A percentile compares a stretch with the other conserved stretches of the same genome.
phyloP scores from a whole-genome alignment of 2,113 vertebrate species.

The Cairina moschata region DNA sequence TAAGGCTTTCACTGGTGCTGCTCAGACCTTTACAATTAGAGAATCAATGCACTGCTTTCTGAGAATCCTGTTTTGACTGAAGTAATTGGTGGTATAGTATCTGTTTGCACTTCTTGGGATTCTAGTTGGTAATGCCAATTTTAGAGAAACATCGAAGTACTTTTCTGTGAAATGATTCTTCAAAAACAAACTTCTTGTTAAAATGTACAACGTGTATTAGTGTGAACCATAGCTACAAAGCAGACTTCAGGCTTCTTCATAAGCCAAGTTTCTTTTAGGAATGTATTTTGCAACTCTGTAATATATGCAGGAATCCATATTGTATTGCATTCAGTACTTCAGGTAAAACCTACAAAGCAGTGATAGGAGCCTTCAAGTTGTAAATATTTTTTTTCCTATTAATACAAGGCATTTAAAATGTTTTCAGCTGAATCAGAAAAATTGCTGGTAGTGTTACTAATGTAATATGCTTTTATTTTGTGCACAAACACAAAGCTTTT shows the following conservation, averaged over 20 bases:
- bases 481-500: conserved; percentile 16
- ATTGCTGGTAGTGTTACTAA: neutral
- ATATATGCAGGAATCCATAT: neutral
- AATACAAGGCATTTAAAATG: neutral
- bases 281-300: neutral
- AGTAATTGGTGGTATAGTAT: neutral
- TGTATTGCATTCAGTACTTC: neutral
- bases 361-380: neutral
- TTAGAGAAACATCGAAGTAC: neutral
- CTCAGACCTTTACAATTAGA: neutral
- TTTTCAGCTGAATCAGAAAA: neutral
- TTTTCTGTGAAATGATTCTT: neutral
- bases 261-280: neutral
- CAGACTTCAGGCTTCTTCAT: neutral
- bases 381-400: neutral
- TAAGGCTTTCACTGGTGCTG: neutral
- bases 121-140: neutral
- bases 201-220: neutral
- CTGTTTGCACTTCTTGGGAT: neutral
- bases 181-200: neutral
- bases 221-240: neutral
- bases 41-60: neutral
- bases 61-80: neutral
- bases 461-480: neutral
- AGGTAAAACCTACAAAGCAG: neutral